These are phyloP conservation scores for western clawed frog (Xenopus tropicalis) DNA, from an alignment of 2,113 vertebrate species.

Conservation along the genomic window DNA sequence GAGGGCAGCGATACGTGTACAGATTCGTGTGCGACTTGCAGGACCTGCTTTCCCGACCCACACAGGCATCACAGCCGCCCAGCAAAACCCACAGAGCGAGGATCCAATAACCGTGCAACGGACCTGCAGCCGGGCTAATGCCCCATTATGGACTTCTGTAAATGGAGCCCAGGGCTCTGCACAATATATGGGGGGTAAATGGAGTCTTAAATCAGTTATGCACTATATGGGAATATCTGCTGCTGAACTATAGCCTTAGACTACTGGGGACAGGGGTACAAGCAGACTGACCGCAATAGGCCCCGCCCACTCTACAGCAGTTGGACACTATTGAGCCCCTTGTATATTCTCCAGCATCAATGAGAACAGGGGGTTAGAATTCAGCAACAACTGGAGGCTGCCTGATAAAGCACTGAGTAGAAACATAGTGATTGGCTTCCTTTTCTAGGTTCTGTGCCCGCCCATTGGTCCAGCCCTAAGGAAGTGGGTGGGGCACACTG, in stretches of 20 bases:
- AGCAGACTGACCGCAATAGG: background rate
- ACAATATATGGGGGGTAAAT: no score
- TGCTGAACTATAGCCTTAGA: background rate
- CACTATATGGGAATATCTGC: background rate
- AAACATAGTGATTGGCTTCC: background rate
- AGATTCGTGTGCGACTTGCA: constrained; percentile 78
- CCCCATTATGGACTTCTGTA: background rate
- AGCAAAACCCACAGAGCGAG: constrained; percentile 2
- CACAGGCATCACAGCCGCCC: constrained; percentile 4
- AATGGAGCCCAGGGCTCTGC: background rate
- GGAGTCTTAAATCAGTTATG: background rate
- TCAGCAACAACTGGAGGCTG: no score
- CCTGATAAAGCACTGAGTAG: constrained; percentile 12
- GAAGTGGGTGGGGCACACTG: background rate
- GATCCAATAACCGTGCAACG: background rate
- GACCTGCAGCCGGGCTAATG: background rate
- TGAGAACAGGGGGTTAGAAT: no score
- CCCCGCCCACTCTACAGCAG: no score
- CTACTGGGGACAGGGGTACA: background rate
- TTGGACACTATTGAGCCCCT: background rate
- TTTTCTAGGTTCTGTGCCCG: background rate
- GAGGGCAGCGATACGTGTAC: constrained; percentile 80
- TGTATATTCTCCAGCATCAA: no score
- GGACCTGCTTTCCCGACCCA: constrained; percentile 59
- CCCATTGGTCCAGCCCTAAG: background rate